Conservation (phyloP, 2,797 vertebrate genomes). For the Characodon lateralis region DNA sequence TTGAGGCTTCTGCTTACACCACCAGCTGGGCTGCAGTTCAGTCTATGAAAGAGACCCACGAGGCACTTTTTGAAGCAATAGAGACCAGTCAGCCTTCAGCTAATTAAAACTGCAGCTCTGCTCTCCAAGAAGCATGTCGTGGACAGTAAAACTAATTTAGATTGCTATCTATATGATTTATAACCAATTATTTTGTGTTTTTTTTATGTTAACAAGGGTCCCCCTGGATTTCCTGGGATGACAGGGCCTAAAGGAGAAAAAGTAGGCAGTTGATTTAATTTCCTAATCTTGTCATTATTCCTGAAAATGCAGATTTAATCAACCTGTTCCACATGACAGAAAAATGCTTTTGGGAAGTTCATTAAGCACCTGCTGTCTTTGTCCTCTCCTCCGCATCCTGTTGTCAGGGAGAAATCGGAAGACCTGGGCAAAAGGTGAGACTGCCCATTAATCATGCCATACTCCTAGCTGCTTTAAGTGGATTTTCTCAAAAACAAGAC, state of each 20-base stretch:
- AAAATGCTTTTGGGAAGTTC: constrained; percentile 50
- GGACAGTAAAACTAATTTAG: constrained; percentile 50
- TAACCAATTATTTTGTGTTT: constrained; percentile 12
- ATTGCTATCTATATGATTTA: constrained; percentile 46
- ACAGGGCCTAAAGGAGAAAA: constrained; percentile 94
- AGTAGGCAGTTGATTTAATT: constrained; percentile 77
- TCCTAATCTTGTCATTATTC: constrained; percentile 33
- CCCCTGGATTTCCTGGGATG: constrained; percentile 89
- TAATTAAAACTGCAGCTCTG: constrained; percentile 70
- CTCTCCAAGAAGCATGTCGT: constrained; percentile 44
- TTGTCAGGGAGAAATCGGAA: constrained; percentile 96
- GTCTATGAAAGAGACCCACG: constrained; percentile 39
- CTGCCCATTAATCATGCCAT: constrained; percentile 67
- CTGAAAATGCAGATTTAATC: constrained; percentile 35
- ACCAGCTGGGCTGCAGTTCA: constrained; percentile 39
- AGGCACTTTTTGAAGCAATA: constrained; percentile 71
- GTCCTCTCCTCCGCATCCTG: constrained; percentile 66
- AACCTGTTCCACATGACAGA: constrained; percentile 50
- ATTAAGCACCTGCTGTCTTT: constrained; percentile 61
- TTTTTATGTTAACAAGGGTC: constrained; percentile 83
- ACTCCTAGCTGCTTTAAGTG: constrained; percentile 67
- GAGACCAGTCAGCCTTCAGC: constrained; percentile 66
- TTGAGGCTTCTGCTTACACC: constrained; percentile 34
- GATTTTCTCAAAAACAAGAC: constrained; percentile 75
- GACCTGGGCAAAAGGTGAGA: constrained; percentile 97